Evolutionary conservation across 2,797 vertebrate genomes (phyloP), one percentile per base, ranked within the genome.

Genomic region (Ptychadena robeensis): DNA sequence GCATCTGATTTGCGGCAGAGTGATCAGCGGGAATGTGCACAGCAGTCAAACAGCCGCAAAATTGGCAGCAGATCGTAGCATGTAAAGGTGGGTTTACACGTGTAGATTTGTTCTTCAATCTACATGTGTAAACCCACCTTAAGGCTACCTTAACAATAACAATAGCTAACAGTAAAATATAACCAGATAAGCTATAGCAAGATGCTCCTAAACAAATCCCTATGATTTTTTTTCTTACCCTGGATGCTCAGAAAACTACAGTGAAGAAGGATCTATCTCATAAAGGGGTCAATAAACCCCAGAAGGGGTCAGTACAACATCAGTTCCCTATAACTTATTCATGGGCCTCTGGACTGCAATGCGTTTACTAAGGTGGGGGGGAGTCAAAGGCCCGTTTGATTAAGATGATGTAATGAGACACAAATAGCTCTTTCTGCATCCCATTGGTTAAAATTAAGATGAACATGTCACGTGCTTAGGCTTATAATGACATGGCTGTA

Each of bases 391-490:
- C 78, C 53, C 32, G 78, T 65, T 85, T 69, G 65, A 80, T 75
- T 40, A 53, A 27, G 72, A 30, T 85, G 83, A 85, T 85, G 83
- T 85, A 85, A 85, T 85, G 72, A 76, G 78, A 79, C 72, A 85
- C 78, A 85, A 85, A 85, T 85, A 85, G 53, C 65, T 48, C 57
- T 66, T 61, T 84, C 71, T 38, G 72, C 31, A 63, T 81, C 72
- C 73, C 34, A 85, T 81, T 85, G 83, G 83, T 30, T 63, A 61
- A 80, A 70, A 63, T 63, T 9, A 69, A 68, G 83, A 71, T 76
- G 66, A 80, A 76, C 30, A 32, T 12, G 57, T 70, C 83, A 85
- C 83, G 83, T 85, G 83, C 48, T n/a, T 57, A 75, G 83, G 83
- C 66, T 85, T 85, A 85, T 75, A 81, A 85, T 53, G 64, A 81